Evolutionary conservation across 2,113 vertebrate species (phyloP).

Genomic region (Oreochromis spilurus): DNA sequence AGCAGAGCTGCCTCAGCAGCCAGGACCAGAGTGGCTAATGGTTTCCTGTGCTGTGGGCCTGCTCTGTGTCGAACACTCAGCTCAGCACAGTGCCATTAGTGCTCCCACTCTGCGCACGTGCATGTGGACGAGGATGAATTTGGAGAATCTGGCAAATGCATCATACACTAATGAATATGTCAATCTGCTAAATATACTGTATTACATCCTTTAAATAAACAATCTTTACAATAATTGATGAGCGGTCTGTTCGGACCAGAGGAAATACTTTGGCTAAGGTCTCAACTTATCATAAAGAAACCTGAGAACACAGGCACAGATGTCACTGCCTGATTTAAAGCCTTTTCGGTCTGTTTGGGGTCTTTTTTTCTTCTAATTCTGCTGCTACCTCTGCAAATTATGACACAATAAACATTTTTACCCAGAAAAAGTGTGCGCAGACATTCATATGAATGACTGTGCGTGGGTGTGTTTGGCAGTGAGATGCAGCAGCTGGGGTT

Average conservation of each 20-base stretch:
- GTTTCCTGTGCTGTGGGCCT: conserved; percentile 37
- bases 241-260: not conserved
- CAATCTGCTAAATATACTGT: not conserved
- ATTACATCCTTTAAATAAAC: conserved; percentile 11
- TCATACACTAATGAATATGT: conserved; percentile 8
- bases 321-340: not conserved
- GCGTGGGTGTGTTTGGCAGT: conserved; percentile 2
- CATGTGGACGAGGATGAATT: conserved; percentile 3
- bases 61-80: conserved; percentile 40
- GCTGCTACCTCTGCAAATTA: not conserved
- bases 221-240: not conserved
- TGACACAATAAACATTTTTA: conserved; percentile 1
- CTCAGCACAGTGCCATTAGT: conserved; percentile 9
- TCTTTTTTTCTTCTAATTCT: not conserved
- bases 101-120: not conserved
- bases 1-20: not conserved
- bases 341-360: not conserved
- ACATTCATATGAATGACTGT: not conserved
- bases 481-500: conserved; percentile 23
- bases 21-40: conserved; percentile 31
- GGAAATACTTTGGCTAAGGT: not conserved
- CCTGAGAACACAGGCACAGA: not conserved
- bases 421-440: not conserved
- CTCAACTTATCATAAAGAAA: not conserved
- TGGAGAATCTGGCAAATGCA: not conserved